A percentile compares a stretch with the other conserved stretches of the same genome.
Evolutionary conservation across 1,140 invertebrate species (phyloP).

Genomic region (Procambarus clarkii): DNA sequence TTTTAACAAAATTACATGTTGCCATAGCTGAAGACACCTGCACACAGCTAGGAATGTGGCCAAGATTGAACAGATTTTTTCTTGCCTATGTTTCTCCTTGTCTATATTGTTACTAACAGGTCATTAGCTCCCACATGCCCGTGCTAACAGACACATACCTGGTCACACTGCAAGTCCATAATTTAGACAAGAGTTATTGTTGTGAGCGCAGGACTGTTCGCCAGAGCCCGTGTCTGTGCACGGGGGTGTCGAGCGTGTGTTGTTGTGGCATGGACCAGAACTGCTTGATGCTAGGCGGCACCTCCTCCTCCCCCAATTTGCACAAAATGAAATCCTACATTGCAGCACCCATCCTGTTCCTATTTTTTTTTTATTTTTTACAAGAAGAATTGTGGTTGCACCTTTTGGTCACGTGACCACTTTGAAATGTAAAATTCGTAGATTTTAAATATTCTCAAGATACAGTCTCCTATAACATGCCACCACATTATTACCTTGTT

Average conservation of each 20-base stretch:
- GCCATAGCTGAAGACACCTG: background rate
- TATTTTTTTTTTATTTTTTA: background rate
- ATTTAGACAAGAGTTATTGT: constrained; percentile 31
- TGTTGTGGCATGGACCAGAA: constrained; percentile 45
- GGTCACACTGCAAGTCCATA: constrained; percentile 37
- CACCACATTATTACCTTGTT: background rate
- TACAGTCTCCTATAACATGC: background rate
- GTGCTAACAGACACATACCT: constrained; percentile 18
- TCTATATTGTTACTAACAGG: constrained; percentile 63
- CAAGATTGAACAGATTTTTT: constrained; percentile 23
- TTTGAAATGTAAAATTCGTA: background rate
- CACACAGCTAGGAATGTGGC: constrained; percentile 38
- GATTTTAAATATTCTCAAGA: background rate
- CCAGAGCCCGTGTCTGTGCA: constrained; percentile 38
- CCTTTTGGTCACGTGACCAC: background rate
- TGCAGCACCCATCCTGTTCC: constrained; percentile 4
- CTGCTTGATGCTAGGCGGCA: constrained; percentile 31
- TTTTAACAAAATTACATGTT: background rate
- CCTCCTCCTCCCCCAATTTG: constrained; percentile 4
- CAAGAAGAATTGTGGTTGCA: background rate
- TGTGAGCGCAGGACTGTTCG: constrained; percentile 33
- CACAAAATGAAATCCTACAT: constrained; percentile 9
- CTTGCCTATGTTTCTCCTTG: constrained; percentile 48
- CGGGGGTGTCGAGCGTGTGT: constrained; percentile 12
- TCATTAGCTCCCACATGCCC: constrained; percentile 12